Evolutionary conservation across 1,140 invertebrate species (phyloP).

Genomic region (Doryteuthis pealeii): DNA sequence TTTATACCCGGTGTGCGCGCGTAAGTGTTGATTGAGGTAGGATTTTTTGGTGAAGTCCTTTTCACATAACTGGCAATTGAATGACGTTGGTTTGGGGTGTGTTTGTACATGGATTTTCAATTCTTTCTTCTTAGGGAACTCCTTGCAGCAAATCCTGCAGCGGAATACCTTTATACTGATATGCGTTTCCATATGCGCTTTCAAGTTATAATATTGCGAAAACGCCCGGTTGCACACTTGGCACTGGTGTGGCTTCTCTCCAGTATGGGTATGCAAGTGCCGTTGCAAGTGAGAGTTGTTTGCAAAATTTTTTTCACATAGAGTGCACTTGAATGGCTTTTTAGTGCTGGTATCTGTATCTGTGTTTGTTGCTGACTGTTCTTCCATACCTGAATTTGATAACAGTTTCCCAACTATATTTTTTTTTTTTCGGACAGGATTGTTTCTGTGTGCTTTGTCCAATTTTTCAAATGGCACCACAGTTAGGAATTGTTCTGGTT

Average conservation of each 20-base stretch:
- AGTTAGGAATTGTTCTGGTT: too few species aligned
- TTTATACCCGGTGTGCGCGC: slow-evolving; percentile 96
- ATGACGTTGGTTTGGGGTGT: too few species aligned
- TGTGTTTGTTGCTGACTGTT: too few species aligned
- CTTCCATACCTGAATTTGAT: too few species aligned
- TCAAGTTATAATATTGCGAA: slow-evolving; percentile 87
- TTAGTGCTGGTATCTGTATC: not conserved
- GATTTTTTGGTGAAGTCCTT: slow-evolving; percentile 87
- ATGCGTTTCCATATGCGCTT: slow-evolving; percentile 70
- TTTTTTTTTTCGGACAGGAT: too few species aligned
- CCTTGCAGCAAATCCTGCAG: slow-evolving; percentile 89
- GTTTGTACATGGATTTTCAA: slow-evolving; percentile 73
- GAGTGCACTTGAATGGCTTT: slow-evolving; percentile 67
- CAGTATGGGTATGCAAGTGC: slow-evolving; percentile 39
- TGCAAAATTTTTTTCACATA: slow-evolving; percentile 25
- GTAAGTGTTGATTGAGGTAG: slow-evolving; percentile 87
- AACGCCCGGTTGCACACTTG: slow-evolving; percentile 89
- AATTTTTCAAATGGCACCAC: too few species aligned
- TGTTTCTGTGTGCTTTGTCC: too few species aligned
- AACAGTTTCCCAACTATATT: too few species aligned
- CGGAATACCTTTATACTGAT: slow-evolving; percentile 7
- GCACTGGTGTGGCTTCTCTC: slow-evolving; percentile 94
- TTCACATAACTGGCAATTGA: too few species aligned
- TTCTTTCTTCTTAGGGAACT: slow-evolving; percentile 84
- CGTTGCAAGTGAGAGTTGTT: slow-evolving; percentile 22